Evolutionary conservation across 2,888 invertebrate genomes (phyloP).

Genomic region (Leistus spinibarbis): DNA sequence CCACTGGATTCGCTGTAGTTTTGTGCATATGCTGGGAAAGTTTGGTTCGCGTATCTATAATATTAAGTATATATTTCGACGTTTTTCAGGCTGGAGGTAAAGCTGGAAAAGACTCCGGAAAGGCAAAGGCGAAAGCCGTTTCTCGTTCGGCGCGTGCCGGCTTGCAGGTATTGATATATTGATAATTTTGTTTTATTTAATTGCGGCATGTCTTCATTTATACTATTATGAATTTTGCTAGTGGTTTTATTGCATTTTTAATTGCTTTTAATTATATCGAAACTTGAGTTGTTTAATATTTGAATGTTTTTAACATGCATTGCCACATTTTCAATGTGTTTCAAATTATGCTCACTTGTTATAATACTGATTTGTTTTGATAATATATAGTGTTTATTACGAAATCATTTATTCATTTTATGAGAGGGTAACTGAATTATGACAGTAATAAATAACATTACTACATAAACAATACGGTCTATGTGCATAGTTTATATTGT

Average conservation of each 20-base stretch:
- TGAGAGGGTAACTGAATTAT: background rate
- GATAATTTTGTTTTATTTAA: slow-evolving; percentile 27
- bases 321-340: background rate
- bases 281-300: slow-evolving; percentile 31
- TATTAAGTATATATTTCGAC: slow-evolving; percentile 63
- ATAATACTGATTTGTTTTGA: background rate
- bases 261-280: slow-evolving; percentile 10
- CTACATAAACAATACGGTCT: background rate
- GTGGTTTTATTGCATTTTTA: background rate
- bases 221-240: slow-evolving; percentile 46
- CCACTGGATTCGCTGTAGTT: slow-evolving; percentile 49
- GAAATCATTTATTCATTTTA: background rate
- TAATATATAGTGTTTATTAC: background rate
- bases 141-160: slow-evolving; percentile 99
- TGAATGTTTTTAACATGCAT: slow-evolving; percentile 13
- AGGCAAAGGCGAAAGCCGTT: slow-evolving; percentile 99
- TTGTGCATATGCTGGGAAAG: slow-evolving; percentile 62
- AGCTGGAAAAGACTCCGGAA: slow-evolving; percentile 99
- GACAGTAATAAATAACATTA: background rate
- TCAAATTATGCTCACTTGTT: background rate
- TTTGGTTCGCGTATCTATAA: slow-evolving; percentile 62
- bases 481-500: background rate
- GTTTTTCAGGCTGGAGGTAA: slow-evolving; percentile 96
- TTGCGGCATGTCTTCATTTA: slow-evolving; percentile 14
- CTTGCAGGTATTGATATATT: slow-evolving; percentile 77